Base-by-base conservation (phyloP, 2,888 invertebrate species). In the Cataglyphis albicans region DNA sequence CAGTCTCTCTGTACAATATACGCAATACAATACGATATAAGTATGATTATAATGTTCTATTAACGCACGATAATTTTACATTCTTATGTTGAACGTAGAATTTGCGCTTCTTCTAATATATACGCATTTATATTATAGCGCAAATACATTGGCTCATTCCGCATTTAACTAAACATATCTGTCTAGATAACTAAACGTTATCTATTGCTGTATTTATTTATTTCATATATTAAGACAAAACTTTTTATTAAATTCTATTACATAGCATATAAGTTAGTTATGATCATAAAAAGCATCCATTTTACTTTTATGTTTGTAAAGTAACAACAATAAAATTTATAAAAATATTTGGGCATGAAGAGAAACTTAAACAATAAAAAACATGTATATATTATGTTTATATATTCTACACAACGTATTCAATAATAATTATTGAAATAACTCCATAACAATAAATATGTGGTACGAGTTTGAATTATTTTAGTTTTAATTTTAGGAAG, bases 41-140 rank as follows among this genome's bases (percentile, higher is more conserved):
- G 73, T 61, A 73, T 35, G 65, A 21, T 48, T 64, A 75, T 25
- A 12, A 63, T 63, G 9, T 63, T 74, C 70, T 57, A 82, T 78
- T 72, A 68, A 76, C 35, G 70, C 70, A 85, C 80, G 80, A 59
- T 7, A 7, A 52, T 52, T n/a, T n/a, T 82, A 81, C 64, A 57
- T 63, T 63, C 10, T 35, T 44, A 76, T 81, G 82, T 78, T 44
- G 48, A 75, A 78, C 81, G 48, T 82, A 78, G 84, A 83, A 82
- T 90, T 52, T n/a, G 7, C 86, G 83, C 88, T 86, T 88, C 86
- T 35, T 88, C 74, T 90, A 90, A 86, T 86, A 86, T 86, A 87
- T 86, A 85, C 88, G 90, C 76, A 84, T 88, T 67, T 82, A 72
- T 68, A 32, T 72, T 65, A 35, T 35, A 41, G 32, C 55, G 29